Evolutionary conservation across 2,888 invertebrate genomes (phyloP).

Genomic region (Diadegma fenestrale): DNA sequence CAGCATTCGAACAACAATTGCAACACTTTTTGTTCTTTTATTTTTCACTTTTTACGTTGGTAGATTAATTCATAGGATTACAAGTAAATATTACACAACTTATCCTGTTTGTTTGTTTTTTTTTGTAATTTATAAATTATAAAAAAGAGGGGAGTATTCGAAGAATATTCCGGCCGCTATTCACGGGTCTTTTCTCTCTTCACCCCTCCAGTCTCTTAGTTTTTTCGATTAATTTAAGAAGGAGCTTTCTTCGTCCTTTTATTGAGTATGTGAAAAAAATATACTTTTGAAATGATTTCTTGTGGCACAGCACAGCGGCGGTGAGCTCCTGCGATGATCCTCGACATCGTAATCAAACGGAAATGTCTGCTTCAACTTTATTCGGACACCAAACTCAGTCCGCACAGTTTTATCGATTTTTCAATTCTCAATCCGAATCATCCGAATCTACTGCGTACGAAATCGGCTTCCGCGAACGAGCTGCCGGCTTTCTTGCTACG

Average conservation of each 20-base stretch:
- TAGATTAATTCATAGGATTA: slow-evolving; percentile 39
- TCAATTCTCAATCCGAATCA: slow-evolving; percentile 74
- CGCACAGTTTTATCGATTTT: background rate
- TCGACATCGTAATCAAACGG: slow-evolving; percentile 26
- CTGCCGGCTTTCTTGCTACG: slow-evolving; percentile 82
- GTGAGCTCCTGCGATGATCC: background rate
- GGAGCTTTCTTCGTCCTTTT: slow-evolving; percentile 6
- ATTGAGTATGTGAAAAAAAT: slow-evolving; percentile 52
- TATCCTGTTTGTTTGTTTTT: slow-evolving; percentile 13
- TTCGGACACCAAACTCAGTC: background rate
- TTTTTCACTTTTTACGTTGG: background rate
- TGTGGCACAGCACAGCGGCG: slow-evolving; percentile 43
- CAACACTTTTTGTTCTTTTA: background rate
- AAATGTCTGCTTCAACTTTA: background rate
- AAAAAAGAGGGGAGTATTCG: slow-evolving; percentile 16
- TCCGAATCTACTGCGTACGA: slow-evolving; percentile 85
- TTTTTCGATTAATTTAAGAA: background rate
- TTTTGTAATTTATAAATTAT: slow-evolving; percentile 48
- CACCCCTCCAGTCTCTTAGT: background rate
- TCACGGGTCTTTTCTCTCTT: slow-evolving; percentile 12
- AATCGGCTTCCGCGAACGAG: slow-evolving; percentile 85
- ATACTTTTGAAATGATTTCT: slow-evolving; percentile 54
- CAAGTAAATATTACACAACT: slow-evolving; percentile 34
- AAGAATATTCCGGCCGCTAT: slow-evolving; percentile 14
- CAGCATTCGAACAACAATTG: slow-evolving; percentile 22